Evolutionary conservation across 2,797 vertebrate species (phyloP), one percentile per base, ranked within the genome.

Genomic region (Myotis findleyi): DNA sequence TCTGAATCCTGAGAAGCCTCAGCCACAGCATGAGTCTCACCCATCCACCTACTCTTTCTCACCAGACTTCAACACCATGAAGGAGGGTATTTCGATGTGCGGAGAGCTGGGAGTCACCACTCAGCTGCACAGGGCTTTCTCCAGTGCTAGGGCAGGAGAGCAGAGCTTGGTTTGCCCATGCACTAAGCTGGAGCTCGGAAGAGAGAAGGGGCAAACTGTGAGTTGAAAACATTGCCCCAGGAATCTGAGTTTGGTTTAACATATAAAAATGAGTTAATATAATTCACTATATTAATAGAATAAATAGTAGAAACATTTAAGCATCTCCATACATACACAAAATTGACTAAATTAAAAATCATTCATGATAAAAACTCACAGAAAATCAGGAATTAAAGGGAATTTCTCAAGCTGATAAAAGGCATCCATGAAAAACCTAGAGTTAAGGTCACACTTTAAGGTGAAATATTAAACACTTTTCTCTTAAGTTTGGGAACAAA

Each of bases 241-340:
- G 55, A 86, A 90, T 90, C 66, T 49, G 49, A 79, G 49, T 51
- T 33, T 81, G 33, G 62, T 47, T 88, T 92, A 72, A 92, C 10
- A 47, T 38, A 64, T 11, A 84, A 62, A 77, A 87, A 25, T 30
- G 11, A 77, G 77, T 83, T 41, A 14, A 27, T 33, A 41, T 81
- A 38, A 53, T 75, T 81, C 47, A 85, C 6, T 47, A 49, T 8
- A 36, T 64, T 79, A 80, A 88, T 13, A 57, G 47, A 89, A 73
- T 55, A 64, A 53, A 12, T 23, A 79, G 64, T 53, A 72, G n/a
- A 85, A 89, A 64, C 20, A 62, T 47, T 69, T 71, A 53, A 57
- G 73, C 53, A 55, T 84, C 94, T 64, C 23, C 69, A 59, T 18
- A 57, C 25, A 87, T 5, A 36, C 13, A 41, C 55, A 36, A 68